Conservation (phyloP, 2,797 vertebrate species). For the Acrocephalus scirpaceus region DNA sequence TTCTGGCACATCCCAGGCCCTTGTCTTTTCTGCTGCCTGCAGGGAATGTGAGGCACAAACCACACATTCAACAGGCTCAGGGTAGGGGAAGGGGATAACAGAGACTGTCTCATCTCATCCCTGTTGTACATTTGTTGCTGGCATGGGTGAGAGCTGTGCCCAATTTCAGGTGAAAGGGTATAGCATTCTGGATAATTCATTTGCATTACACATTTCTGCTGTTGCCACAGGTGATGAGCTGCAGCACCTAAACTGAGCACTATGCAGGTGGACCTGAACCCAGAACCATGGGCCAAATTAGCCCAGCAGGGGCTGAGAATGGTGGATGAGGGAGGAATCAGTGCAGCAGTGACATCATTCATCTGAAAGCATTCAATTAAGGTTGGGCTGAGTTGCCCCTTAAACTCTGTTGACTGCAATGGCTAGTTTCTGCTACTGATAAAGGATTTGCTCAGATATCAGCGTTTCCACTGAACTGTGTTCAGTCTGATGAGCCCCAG, state of each 20-base stretch:
- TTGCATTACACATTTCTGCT: background rate
- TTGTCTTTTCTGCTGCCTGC: background rate
- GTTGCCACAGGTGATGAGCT: fast-evolving
- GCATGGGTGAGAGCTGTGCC: fast-evolving
- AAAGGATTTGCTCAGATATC: background rate
- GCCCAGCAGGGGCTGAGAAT: fast-evolving
- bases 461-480: background rate
- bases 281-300: background rate
- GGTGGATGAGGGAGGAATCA: background rate
- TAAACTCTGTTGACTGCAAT: background rate
- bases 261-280: background rate
- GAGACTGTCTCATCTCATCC: fast-evolving
- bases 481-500: background rate
- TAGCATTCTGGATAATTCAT: background rate
- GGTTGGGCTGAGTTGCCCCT: background rate
- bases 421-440: background rate
- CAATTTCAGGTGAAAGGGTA: background rate
- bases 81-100: background rate
- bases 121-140: background rate
- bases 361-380: background rate
- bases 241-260: background rate
- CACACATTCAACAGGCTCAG: fast-evolving
- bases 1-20: background rate
- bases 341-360: background rate
- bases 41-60: background rate